Base-by-base conservation (phyloP, 2,797 vertebrate genomes). In the Lemur catta region DNA sequence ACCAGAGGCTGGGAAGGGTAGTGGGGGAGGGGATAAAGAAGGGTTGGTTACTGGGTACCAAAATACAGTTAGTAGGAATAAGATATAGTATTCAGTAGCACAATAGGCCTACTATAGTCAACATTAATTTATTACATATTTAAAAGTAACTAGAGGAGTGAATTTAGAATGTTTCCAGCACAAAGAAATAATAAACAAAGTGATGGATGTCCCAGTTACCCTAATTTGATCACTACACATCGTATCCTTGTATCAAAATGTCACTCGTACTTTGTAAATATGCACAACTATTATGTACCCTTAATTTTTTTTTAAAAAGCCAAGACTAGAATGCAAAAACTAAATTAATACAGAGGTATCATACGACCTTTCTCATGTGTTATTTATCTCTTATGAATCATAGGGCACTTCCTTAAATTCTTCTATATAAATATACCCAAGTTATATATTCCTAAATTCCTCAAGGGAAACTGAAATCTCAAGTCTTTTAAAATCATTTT, bases 311-410 rank as follows among this genome's bases (percentile, higher is more conserved):
- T 17, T 55, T 18, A 9, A 79, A 79, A 79, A 79, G 2, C 14
- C 55, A 96, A 95, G 38, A 89, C 6, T 75, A 95, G 52, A 94
- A 71, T 17, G 17, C 26, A 78, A 78, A 87, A 69, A 84, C 69
- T n/a, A 48, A 85, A 46, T 85, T n/a, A 79, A 75, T 89, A 35
- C n/a, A 85, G 11, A 89, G 59, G 10, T 79, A 67, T 88, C 22
- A 24, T 22, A 50, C 6, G n/a, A 43, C 50, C 7, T 92, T 88
- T 71, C 55, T 84, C n/a, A 87, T 38, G 24, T 30, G 28, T 55
- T 93, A 38, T 13, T 67, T 93, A 30, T 13, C 7, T 85, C 30
- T 86, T 93, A 65, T 55, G 30, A 94, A 59, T 46, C 12, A 86
- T n/a, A 76, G 59, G 43, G 14, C 18, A 79, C n/a, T 76, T 92